These are phyloP conservation scores for Latrodectus elegans DNA, from an alignment of 2,888 invertebrate species.

Conservation along the genomic window DNA sequence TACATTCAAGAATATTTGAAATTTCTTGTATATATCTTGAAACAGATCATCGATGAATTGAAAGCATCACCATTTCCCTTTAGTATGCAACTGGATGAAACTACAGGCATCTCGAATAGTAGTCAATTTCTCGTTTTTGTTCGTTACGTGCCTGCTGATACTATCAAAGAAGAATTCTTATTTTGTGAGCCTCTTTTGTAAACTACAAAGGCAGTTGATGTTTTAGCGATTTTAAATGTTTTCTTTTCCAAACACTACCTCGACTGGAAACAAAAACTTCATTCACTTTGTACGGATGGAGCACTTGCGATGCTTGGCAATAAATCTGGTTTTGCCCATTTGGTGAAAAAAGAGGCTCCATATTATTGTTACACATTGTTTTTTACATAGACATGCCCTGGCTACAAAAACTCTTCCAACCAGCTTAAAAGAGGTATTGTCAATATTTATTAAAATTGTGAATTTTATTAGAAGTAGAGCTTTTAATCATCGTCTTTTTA, in stretches of 20 bases:
- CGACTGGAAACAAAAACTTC: not conserved
- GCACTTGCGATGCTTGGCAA: not conserved
- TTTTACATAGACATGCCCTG: too few relatives aligned
- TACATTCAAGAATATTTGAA: too few relatives aligned
- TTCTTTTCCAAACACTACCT: not conserved
- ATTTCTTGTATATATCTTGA: too few relatives aligned
- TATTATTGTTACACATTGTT: too few relatives aligned
- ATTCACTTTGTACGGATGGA: not conserved
- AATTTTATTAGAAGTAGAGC: too few relatives aligned
- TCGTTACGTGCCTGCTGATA: constrained; percentile 34
- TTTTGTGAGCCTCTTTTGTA: constrained; percentile 39
- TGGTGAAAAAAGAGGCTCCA: too few relatives aligned
- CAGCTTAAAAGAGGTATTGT: too few relatives aligned
- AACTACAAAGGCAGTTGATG: constrained; percentile 25
- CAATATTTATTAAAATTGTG: too few relatives aligned
- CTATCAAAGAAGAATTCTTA: constrained; percentile 35
- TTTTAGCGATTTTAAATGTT: constrained; percentile 17
- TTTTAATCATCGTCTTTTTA: too few relatives aligned
- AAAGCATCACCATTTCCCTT: constrained; percentile 56
- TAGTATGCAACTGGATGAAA: constrained; percentile 73
- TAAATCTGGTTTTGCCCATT: not conserved
- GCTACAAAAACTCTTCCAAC: too few relatives aligned
- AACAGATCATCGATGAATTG: constrained; percentile 57
- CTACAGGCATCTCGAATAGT: constrained; percentile 74
- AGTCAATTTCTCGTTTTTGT: constrained; percentile 49